Evolutionary conservation across 2,888 invertebrate species (phyloP).

Genomic region (Pelosia muscerda): DNA sequence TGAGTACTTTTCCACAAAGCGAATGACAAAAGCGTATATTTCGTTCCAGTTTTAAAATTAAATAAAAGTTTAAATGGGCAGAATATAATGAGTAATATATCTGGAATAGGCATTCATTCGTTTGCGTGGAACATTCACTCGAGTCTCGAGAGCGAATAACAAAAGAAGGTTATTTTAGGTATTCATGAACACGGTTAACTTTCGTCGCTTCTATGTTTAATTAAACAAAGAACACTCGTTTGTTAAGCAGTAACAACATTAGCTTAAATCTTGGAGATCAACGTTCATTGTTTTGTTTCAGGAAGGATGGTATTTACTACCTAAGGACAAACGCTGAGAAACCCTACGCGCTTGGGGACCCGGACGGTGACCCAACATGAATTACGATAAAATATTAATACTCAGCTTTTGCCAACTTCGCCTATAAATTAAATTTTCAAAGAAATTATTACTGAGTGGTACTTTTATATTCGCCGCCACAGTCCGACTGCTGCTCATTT

Average conservation of each 20-base stretch:
- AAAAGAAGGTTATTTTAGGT: slow-evolving; percentile 63
- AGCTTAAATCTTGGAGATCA: slow-evolving; percentile 70
- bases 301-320: slow-evolving; percentile 86
- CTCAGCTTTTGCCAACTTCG: slow-evolving; percentile 66
- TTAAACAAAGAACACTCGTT: slow-evolving; percentile 72
- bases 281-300: slow-evolving; percentile 75
- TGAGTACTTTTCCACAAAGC: not conserved
- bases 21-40: not conserved
- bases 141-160: slow-evolving; percentile 44
- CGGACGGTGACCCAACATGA: slow-evolving; percentile 52
- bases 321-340: slow-evolving; percentile 83
- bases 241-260: slow-evolving; percentile 64
- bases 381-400: slow-evolving; percentile 68
- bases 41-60: not conserved
- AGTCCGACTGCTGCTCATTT: slow-evolving; percentile 44
- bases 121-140: slow-evolving; percentile 35
- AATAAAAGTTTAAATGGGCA: slow-evolving; percentile 1
- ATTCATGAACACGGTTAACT: slow-evolving; percentile 64
- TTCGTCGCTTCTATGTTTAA: slow-evolving; percentile 64
- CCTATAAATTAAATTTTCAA: slow-evolving; percentile 72
- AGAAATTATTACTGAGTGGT: slow-evolving; percentile 61
- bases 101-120: slow-evolving; percentile 28
- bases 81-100: not conserved
- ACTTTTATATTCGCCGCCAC: slow-evolving; percentile 55
- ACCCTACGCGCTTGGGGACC: slow-evolving; percentile 82